These are phyloP conservation scores for Tenebrio molitor DNA, from an alignment of 1,140 invertebrate species.

Conservation along the genomic window DNA sequence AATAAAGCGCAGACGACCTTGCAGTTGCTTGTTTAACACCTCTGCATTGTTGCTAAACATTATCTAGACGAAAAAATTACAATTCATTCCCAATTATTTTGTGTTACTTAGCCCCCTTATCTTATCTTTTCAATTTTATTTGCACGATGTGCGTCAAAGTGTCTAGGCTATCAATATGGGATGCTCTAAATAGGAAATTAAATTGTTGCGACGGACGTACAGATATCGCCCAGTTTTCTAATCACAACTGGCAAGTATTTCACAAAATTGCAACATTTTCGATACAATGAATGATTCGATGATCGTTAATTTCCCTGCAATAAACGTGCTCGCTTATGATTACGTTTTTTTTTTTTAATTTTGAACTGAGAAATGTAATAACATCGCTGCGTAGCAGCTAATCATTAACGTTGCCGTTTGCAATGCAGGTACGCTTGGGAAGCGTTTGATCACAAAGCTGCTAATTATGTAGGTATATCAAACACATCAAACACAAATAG, in stretches of 20 bases:
- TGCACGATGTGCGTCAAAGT: constrained; percentile 15
- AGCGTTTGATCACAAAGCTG: constrained; percentile 45
- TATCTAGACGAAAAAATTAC: neutral
- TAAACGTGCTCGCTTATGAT: no score
- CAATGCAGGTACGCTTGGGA: constrained; percentile 20
- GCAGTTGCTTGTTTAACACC: neutral
- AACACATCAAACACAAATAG: constrained; percentile 36
- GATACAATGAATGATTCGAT: constrained; percentile 8
- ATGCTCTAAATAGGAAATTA: constrained; percentile 33
- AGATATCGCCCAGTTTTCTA: constrained; percentile 6
- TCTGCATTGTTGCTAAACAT: neutral
- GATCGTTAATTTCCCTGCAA: neutral
- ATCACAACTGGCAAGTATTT: constrained; percentile 8
- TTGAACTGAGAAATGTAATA: constrained; percentile 5
- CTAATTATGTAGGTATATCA: constrained; percentile 44
- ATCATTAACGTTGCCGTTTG: constrained; percentile 12
- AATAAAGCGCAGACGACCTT: no score
- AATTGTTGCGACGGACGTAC: constrained; percentile 23
- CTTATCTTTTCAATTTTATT: constrained; percentile 19
- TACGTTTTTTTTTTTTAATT: constrained; percentile 5
- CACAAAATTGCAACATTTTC: constrained; percentile 27
- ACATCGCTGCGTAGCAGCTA: constrained; percentile 2
- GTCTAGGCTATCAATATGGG: constrained; percentile 21
- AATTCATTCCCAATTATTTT: constrained; percentile 22
- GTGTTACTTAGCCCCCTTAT: constrained; percentile 3